Conservation (phyloP, 1,140 invertebrate genomes). For the Aphelenchoides avenae region DNA sequence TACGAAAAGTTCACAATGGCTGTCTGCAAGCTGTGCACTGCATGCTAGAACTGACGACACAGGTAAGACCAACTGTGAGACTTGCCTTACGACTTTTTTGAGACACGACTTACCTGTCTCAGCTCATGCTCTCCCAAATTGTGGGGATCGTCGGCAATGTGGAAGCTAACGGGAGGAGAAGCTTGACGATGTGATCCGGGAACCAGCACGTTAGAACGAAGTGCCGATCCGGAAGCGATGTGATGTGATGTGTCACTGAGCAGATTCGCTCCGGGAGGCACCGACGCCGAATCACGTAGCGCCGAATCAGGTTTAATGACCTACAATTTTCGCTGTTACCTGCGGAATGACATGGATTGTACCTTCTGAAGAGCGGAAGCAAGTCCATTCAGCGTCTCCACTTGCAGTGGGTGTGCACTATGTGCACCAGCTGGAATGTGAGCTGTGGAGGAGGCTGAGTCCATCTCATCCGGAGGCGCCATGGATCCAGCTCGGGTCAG, state of each 20-base stretch:
- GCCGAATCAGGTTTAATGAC: slow-evolving; percentile 44
- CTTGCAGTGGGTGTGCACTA: slow-evolving; percentile 25
- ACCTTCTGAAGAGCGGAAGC: slow-evolving; percentile 50
- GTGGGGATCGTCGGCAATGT: slow-evolving; percentile 13
- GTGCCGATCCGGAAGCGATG: not conserved
- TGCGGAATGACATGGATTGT: slow-evolving; percentile 7
- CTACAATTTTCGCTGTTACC: slow-evolving; percentile 19
- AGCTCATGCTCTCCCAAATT: slow-evolving; percentile 23
- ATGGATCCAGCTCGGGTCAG: not conserved
- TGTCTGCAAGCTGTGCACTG: too few species aligned
- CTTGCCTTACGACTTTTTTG: too few species aligned
- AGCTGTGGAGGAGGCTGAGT: too few species aligned
- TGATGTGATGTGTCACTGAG: slow-evolving; percentile 7
- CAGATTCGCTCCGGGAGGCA: slow-evolving; percentile 23
- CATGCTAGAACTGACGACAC: too few species aligned
- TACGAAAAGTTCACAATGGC: too few species aligned
- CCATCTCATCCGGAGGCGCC: too few species aligned
- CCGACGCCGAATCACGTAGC: slow-evolving; percentile 28
- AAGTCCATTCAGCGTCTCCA: slow-evolving; percentile 48
- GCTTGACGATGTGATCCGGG: slow-evolving; percentile 4
- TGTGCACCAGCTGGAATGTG: not conserved
- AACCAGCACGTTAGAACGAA: slow-evolving; percentile 1
- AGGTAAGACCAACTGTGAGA: too few species aligned
- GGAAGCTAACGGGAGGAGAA: slow-evolving; percentile 17
- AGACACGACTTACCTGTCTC: slow-evolving; percentile 9